Conservation (phyloP, 2,113 vertebrate genomes). For the Coryphaenoides rupestris region DNA sequence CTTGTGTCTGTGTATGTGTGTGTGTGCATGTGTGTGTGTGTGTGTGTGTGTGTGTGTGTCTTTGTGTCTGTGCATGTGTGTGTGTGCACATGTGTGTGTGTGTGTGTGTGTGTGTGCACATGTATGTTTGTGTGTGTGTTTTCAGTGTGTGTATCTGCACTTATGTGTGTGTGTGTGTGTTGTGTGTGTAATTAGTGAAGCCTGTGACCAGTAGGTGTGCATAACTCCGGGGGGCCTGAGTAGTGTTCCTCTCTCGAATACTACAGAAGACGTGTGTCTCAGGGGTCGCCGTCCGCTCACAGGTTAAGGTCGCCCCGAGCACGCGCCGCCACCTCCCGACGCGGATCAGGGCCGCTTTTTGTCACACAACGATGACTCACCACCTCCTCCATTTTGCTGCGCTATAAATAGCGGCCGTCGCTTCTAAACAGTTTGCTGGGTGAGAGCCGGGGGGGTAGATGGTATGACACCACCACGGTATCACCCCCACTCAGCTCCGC, state of each 20-base stretch:
- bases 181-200: conserved; percentile 5
- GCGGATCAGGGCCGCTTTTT: conserved; percentile 25
- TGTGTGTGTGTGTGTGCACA: no score
- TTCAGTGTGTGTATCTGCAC: no score
- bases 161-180: not conserved
- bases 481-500: not conserved
- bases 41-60: no score
- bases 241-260: not conserved
- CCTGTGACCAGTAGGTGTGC: not conserved
- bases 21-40: no score
- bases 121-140: no score
- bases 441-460: conserved; percentile 38
- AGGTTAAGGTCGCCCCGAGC: conserved; percentile 40
- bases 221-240: not conserved
- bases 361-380: conserved; percentile 41
- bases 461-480: conserved; percentile 37
- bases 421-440: conserved; percentile 40
- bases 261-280: not conserved
- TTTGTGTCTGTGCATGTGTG: not conserved
- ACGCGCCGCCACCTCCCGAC: no score
- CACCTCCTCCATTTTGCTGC: conserved; percentile 45
- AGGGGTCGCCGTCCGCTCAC: not conserved
- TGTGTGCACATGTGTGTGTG: not conserved
- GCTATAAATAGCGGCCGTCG: conserved; percentile 59
- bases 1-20: no score